Percentiles rank a stretch among this genome's conserved stretches.
Evolutionary conservation across 2,888 invertebrate genomes (phyloP).

Genomic region (Brachyptera risi): DNA sequence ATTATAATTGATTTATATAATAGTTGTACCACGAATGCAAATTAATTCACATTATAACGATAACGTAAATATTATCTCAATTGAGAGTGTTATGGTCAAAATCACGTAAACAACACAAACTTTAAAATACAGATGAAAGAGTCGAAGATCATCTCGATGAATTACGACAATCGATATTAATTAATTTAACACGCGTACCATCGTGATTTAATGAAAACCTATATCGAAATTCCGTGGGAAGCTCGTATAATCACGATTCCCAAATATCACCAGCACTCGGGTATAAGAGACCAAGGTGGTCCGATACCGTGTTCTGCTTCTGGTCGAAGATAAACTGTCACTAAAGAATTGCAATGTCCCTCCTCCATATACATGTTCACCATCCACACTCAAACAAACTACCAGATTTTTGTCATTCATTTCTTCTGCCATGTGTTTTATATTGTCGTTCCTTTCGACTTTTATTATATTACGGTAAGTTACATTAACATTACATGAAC

Average conservation of each 20-base stretch:
- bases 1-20: too few species aligned
- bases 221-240: constrained; percentile 26
- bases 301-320: background rate
- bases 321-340: constrained; percentile 10
- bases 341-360: background rate
- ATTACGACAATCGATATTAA: background rate
- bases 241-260: constrained; percentile 20
- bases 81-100: too few species aligned
- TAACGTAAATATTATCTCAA: too few species aligned
- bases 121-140: too few species aligned
- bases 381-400: background rate
- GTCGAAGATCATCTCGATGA: too few species aligned
- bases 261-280: constrained; percentile 14
- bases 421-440: background rate
- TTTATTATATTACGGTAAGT: constrained; percentile 17
- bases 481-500: constrained; percentile 19
- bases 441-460: background rate
- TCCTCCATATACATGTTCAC: background rate
- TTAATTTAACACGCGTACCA: background rate
- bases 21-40: too few species aligned
- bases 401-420: background rate
- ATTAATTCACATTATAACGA: too few species aligned
- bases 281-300: background rate
- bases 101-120: too few species aligned
- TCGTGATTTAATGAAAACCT: background rate